Conservation (phyloP, 1,140 invertebrate genomes). For the Drosophila virilis region DNA sequence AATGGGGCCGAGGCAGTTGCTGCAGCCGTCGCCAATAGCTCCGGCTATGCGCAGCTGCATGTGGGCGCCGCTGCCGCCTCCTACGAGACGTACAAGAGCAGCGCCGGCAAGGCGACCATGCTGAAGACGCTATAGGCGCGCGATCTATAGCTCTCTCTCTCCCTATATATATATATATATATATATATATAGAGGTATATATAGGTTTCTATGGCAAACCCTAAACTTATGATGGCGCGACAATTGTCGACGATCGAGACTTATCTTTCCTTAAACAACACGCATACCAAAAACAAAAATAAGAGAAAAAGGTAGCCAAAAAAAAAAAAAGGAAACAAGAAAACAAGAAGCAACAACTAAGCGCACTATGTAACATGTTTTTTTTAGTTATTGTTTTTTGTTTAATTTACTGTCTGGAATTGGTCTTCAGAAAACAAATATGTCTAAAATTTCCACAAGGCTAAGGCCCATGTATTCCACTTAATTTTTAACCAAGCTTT, state of each 20-base stretch:
- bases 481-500: background rate
- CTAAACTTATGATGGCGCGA: slow-evolving; percentile 11
- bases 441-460: background rate
- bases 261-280: slow-evolving; percentile 49
- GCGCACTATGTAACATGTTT: slow-evolving; percentile 49
- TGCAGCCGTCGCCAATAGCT: slow-evolving; percentile 48
- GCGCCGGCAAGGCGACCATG: slow-evolving; percentile 46
- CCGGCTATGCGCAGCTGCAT: slow-evolving; percentile 50
- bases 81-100: slow-evolving; percentile 54
- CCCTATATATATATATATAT: slow-evolving; percentile 3
- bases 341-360: no score
- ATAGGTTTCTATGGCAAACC: slow-evolving; percentile 1
- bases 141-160: background rate
- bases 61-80: slow-evolving; percentile 37
- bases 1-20: slow-evolving; percentile 42
- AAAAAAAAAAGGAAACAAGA: background rate
- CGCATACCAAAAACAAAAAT: slow-evolving; percentile 20
- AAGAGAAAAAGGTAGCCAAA: background rate
- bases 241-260: slow-evolving; percentile 33
- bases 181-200: background rate
- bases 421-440: background rate
- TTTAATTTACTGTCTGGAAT: background rate
- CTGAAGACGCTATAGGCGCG: slow-evolving; percentile 62
- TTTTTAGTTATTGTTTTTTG: background rate
- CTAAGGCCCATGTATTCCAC: no score